Percentiles rank a stretch among this genome's conserved stretches.
Conservation (phyloP, 2,113 vertebrate species). For the Puma concolor region DNA sequence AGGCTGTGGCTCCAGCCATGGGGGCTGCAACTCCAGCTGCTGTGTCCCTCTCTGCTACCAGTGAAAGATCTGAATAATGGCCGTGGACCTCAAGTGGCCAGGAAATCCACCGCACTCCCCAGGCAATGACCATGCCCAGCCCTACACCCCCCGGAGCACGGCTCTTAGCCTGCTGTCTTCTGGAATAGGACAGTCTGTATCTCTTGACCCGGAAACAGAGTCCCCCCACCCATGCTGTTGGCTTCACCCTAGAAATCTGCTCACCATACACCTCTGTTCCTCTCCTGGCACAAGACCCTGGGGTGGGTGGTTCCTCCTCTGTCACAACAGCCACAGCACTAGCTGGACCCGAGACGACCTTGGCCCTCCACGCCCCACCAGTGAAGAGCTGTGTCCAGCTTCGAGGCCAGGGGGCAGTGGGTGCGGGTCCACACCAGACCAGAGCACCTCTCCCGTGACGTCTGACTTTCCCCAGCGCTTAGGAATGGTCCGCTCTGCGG, state of each 20-base stretch:
- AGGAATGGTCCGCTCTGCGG: background rate
- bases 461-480: background rate
- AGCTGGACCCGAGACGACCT: background rate
- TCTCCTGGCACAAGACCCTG: background rate
- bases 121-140: background rate
- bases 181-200: background rate
- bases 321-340: background rate
- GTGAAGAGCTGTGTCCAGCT: background rate
- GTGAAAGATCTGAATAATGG: background rate
- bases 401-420: background rate
- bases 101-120: background rate
- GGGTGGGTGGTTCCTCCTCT: background rate
- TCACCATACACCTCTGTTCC: background rate
- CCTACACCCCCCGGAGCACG: background rate
- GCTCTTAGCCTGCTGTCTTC: background rate
- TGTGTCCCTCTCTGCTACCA: background rate
- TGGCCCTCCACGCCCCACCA: background rate
- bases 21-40: background rate
- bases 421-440: background rate
- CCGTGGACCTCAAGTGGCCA: background rate
- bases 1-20: background rate
- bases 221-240: background rate
- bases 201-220: background rate
- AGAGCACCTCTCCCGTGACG: background rate
- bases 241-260: background rate